These are phyloP conservation scores for Galerucella nymphaeae DNA, from an alignment of 2,888 invertebrate genomes.

Conservation along the genomic window DNA sequence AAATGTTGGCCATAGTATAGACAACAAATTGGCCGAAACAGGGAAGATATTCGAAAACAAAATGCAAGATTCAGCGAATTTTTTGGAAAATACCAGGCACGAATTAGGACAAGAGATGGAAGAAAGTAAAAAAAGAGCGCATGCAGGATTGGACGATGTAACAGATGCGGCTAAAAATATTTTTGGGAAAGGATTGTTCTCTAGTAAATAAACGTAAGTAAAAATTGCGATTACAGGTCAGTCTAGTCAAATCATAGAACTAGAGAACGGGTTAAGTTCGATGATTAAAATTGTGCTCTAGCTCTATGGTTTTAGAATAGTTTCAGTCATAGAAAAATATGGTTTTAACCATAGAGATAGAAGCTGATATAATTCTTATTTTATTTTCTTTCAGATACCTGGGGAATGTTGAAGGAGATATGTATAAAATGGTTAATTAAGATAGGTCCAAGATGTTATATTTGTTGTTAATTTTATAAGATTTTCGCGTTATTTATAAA, in stretches of 20 bases:
- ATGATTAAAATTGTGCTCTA: no score
- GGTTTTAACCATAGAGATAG: no score
- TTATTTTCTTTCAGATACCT: conserved; percentile 13
- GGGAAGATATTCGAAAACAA: conserved; percentile 45
- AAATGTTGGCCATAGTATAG: conserved; percentile 40
- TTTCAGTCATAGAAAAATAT: no score
- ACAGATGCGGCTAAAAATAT: conserved; percentile 47
- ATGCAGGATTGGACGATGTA: conserved; percentile 52
- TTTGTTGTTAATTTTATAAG: conserved; percentile 36
- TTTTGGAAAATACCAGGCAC: conserved; percentile 39
- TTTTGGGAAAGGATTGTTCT: conserved; percentile 49
- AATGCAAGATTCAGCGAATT: conserved; percentile 37
- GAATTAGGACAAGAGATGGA: conserved; percentile 45
- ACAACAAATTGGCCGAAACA: conserved; percentile 46
- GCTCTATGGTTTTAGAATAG: no score
- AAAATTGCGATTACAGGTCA: background rate
- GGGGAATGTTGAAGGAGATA: background rate
- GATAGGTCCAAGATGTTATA: conserved; percentile 33
- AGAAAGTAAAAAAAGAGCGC: conserved; percentile 50
- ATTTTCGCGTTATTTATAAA: background rate
- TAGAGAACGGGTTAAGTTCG: no score
- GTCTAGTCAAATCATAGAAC: no score
- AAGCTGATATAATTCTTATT: background rate
- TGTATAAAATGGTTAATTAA: conserved; percentile 20
- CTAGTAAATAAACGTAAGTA: conserved; percentile 40